Percentiles rank a stretch among this genome's conserved stretches.
These are phyloP conservation scores for Phaethon lepturus DNA, from an alignment of 2,113 vertebrate species.

Conservation along the genomic window DNA sequence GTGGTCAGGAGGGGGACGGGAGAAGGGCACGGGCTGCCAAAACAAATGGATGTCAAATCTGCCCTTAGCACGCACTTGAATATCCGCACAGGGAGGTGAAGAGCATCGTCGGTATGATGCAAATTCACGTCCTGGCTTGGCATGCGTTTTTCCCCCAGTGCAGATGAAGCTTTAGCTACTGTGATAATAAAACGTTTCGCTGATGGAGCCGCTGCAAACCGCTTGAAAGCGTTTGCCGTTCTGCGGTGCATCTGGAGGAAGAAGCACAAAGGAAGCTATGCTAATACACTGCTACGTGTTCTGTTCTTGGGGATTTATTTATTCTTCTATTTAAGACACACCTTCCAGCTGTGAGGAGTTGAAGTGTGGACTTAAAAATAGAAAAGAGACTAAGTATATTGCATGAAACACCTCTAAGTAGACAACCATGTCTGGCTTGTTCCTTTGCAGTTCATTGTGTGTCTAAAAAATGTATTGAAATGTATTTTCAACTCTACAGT, in stretches of 20 bases:
- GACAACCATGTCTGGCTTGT: not conserved
- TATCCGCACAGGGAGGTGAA: not conserved
- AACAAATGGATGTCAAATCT: not conserved
- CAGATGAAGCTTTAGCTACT: not conserved
- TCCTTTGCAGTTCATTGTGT: not conserved
- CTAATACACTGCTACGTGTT: not conserved
- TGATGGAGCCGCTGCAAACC: not conserved
- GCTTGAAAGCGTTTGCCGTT: not conserved
- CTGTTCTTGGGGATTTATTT: constrained; percentile 9
- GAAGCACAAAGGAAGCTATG: not conserved
- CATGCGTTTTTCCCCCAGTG: not conserved
- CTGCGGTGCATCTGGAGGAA: not conserved
- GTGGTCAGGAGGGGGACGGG: not conserved
- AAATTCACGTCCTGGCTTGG: not conserved
- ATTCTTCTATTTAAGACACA: not conserved
- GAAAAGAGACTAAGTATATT: not conserved
- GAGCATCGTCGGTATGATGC: not conserved
- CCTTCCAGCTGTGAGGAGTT: not conserved
- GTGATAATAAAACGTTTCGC: not conserved
- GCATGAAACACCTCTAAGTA: not conserved
- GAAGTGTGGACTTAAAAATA: constrained; percentile 1
- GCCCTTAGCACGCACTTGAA: rapidly evolving
- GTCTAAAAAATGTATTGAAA: not conserved
- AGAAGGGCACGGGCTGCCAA: not conserved
- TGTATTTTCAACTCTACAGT: not conserved